Percentiles rank a stretch among this genome's conserved stretches.
Conservation (phyloP, 2,888 invertebrate species). For the Cheilosia soror region DNA sequence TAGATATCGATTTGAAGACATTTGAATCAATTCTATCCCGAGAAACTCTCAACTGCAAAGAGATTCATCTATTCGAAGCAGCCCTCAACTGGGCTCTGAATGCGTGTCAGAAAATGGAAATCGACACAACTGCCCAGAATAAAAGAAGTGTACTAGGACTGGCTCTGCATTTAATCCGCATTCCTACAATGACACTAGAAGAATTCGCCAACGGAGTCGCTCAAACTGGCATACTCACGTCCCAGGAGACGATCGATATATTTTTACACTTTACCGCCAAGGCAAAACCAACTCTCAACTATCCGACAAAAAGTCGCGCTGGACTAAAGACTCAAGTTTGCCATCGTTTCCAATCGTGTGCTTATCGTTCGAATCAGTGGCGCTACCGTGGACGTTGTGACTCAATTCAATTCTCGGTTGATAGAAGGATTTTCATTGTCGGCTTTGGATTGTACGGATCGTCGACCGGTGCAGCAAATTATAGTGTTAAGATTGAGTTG, state of each 20-base stretch:
- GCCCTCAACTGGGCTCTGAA: constrained; percentile 96
- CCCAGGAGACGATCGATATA: constrained; percentile 97
- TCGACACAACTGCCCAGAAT: constrained; percentile 92
- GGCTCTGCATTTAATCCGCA: constrained; percentile 93
- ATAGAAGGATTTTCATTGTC: constrained; percentile 97
- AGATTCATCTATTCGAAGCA: constrained; percentile 95
- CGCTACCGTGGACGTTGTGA: constrained; percentile 97
- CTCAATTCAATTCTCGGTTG: constrained; percentile 98
- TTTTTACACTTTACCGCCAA: constrained; percentile 97
- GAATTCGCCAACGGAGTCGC: constrained; percentile 98
- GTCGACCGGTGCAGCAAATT: constrained; percentile 97
- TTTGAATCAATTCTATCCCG: constrained; percentile 95
- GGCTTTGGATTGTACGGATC: constrained; percentile 98
- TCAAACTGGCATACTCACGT: constrained; percentile 95
- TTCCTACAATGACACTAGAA: constrained; percentile 97
- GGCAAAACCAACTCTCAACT: constrained; percentile 92
- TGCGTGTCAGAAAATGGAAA: constrained; percentile 93
- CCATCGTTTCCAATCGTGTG: constrained; percentile 97
- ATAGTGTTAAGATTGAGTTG: constrained; percentile 96
- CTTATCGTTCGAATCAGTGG: constrained; percentile 98
- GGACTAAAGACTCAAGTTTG: constrained; percentile 97
- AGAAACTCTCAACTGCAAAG: constrained; percentile 97
- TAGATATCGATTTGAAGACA: constrained; percentile 97
- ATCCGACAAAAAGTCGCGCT: constrained; percentile 92
- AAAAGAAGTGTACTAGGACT: constrained; percentile 90